Conservation (phyloP, 35 echinoderm and acorn worm genomes). For the Diadema setosum region DNA sequence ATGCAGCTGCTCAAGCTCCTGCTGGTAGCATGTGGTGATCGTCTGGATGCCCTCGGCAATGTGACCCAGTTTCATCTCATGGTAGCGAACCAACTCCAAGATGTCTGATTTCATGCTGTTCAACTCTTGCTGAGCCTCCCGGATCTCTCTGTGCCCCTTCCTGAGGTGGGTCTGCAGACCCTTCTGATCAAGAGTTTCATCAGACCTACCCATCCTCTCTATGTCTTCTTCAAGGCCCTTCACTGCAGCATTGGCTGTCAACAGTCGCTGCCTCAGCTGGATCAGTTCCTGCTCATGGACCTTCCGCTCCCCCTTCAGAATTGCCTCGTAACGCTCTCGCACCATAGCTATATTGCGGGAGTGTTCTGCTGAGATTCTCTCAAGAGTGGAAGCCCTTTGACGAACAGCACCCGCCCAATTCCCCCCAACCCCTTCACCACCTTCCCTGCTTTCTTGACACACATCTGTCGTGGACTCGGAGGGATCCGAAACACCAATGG, state of each 20-base stretch:
- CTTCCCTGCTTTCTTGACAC: constrained; percentile 36
- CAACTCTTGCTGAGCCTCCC: background rate
- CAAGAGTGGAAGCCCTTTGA: background rate
- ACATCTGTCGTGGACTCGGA: constrained; percentile 22
- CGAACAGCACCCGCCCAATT: constrained; percentile 11
- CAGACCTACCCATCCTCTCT: background rate
- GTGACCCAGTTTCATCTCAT: background rate
- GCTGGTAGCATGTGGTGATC: background rate
- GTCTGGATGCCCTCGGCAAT: background rate
- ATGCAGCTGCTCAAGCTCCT: background rate
- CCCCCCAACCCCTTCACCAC: background rate
- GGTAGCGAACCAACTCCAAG: background rate
- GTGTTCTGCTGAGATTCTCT: constrained; percentile 57
- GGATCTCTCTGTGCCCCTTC: background rate
- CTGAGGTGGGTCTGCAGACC: background rate
- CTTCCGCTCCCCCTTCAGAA: constrained; percentile 30
- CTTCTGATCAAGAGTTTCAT: background rate
- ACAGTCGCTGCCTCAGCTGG: constrained; percentile 9
- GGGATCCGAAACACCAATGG: constrained; percentile 23
- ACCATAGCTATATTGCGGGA: constrained; percentile 50
- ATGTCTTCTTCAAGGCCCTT: constrained; percentile 25
- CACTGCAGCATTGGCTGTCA: constrained; percentile 1
- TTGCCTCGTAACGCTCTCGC: constrained; percentile 39
- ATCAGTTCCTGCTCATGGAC: constrained; percentile 42
- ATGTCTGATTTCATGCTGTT: background rate